Conservation (phyloP, 2,888 invertebrate genomes). For the Nymphalis urticae region DNA sequence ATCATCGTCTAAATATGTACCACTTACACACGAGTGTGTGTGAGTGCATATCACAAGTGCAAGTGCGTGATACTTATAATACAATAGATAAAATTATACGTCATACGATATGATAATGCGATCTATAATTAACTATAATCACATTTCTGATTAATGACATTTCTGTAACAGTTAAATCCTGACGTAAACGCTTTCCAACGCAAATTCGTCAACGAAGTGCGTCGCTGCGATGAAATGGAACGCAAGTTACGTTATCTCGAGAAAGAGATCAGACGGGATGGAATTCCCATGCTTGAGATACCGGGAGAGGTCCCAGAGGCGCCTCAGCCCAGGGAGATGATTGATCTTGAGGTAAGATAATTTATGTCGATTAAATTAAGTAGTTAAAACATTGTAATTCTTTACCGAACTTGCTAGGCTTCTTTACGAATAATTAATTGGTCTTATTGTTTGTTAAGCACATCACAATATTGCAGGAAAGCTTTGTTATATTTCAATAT, state of each 20-base stretch:
- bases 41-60: no score
- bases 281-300: constrained; percentile 98
- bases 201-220: constrained; percentile 95
- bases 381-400: no score
- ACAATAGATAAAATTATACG: background rate
- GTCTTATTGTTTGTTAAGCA: no score
- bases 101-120: background rate
- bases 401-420: no score
- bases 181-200: constrained; percentile 94
- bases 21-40: background rate
- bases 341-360: constrained; percentile 93
- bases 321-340: constrained; percentile 99
- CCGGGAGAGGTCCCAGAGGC: constrained; percentile 98
- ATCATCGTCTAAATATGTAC: constrained; percentile 10
- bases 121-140: constrained; percentile 8
- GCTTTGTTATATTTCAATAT: no score
- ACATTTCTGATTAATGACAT: background rate
- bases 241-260: constrained; percentile 97
- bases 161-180: constrained; percentile 85
- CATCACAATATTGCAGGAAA: no score
- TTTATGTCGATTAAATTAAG: background rate
- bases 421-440: no score
- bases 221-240: constrained; percentile 98
- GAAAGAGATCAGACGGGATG: constrained; percentile 97
- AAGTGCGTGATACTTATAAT: background rate